A percentile compares a stretch with the other conserved stretches of the same genome.
Evolutionary conservation across 2,113 vertebrate species (phyloP).

Genomic region (Monarcha castaneiventris): DNA sequence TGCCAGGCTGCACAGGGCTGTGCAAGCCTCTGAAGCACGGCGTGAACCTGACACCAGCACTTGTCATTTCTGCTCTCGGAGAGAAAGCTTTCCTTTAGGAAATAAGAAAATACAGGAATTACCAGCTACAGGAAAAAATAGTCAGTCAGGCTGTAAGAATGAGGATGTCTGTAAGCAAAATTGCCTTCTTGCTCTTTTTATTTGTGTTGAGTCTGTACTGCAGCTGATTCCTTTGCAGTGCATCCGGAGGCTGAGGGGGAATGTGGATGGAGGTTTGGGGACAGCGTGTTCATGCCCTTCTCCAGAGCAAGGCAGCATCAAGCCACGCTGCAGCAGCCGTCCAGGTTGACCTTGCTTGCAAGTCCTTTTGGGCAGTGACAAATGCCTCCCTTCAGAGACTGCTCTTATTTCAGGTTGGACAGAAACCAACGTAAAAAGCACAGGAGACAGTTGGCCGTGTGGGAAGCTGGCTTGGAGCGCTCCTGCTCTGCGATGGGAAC

Average conservation of each 20-base stretch:
- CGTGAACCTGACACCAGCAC: rapidly evolving
- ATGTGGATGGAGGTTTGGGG: not conserved
- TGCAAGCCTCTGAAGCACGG: not conserved
- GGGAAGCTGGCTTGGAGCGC: not conserved
- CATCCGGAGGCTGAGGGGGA: not conserved
- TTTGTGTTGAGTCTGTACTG: not conserved
- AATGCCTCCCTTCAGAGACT: not conserved
- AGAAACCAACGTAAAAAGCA: not conserved
- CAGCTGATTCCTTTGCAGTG: not conserved
- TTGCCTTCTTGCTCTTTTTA: not conserved
- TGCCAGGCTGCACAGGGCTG: not conserved
- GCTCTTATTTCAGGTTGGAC: not conserved
- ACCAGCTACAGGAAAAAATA: not conserved
- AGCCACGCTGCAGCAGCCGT: rapidly evolving
- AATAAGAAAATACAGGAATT: not conserved
- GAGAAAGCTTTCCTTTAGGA: not conserved
- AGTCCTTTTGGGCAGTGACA: not conserved
- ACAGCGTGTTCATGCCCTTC: not conserved
- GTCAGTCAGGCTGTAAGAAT: not conserved
- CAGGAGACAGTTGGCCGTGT: not conserved
- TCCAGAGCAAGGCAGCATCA: not conserved
- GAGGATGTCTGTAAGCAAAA: not conserved
- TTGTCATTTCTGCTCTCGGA: not conserved
- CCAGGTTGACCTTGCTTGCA: not conserved
- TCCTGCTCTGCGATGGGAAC: not conserved